These are phyloP conservation scores for Muschampia plurimacula DNA, from an alignment of 2,888 invertebrate genomes.

Conservation along the genomic window DNA sequence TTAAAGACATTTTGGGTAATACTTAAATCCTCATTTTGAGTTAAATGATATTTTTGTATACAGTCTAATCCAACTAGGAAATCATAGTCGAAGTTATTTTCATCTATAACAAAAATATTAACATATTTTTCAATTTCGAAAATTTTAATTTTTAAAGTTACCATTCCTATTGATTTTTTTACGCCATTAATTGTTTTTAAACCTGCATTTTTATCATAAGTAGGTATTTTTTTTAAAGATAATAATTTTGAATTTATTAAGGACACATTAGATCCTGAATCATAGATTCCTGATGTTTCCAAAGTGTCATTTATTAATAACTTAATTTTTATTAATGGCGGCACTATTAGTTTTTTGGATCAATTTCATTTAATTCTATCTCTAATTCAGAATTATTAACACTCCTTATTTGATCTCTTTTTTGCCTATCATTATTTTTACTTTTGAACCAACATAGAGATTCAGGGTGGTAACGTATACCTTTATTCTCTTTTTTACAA, in stretches of 20 bases:
- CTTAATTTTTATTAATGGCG: conserved; percentile 11
- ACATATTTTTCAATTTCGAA: conserved; percentile 22
- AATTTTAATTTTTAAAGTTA: conserved; percentile 38
- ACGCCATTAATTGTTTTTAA: conserved; percentile 44
- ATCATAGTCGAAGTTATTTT: conserved; percentile 18
- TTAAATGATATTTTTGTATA: conserved; percentile 39
- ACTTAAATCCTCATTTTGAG: conserved; percentile 38
- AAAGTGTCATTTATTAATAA: conserved; percentile 18
- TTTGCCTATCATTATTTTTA: background rate
- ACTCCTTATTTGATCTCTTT: background rate
- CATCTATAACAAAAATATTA: conserved; percentile 33
- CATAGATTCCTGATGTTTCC: conserved; percentile 24
- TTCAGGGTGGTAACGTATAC: background rate
- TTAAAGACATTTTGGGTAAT: conserved; percentile 15
- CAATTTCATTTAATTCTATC: background rate
- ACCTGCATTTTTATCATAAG: background rate
- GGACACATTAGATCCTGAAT: conserved; percentile 32
- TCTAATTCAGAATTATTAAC: conserved; percentile 8
- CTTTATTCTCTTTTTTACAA: conserved; percentile 6
- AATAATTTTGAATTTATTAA: conserved; percentile 39
- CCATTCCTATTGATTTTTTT: conserved; percentile 36
- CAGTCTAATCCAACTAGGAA: conserved; percentile 41
- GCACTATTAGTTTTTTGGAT: conserved; percentile 12
- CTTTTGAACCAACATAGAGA: conserved; percentile 1
- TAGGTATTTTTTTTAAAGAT: no score